Evolutionary conservation across 2,797 vertebrate species (phyloP), one percentile per base, ranked within the genome.

Genomic region (Erithacus rubecula): DNA sequence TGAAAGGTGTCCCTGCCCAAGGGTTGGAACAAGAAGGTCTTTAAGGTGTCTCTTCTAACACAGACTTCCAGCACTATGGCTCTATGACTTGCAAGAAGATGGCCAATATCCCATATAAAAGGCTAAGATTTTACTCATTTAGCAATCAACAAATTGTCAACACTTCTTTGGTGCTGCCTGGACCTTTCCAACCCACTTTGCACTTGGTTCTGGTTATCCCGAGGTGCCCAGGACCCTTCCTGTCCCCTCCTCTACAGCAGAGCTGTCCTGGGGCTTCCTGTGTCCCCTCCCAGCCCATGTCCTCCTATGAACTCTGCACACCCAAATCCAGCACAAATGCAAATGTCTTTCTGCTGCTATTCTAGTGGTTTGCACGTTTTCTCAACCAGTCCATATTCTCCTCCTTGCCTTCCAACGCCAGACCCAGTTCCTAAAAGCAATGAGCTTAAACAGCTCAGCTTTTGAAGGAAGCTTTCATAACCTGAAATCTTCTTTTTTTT

Each of bases 191-290:
- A 27, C 5, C 5, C 6, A 12, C 11, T 51, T 60, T 71, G 36
- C 26, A 18, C 11, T 37, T 1, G 0, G 6, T 7, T 55, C 24
- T 34, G 20, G 16, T 60, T 20, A 60, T 23, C 36, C 8, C 0
- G 0, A 65, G 16, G 47, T 52, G 43, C 6, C 6, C 39, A 30
- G 47, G 41, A 79, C 39, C 3, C 30, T 36, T 69, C 10, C 53
- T 47, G 21, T n/a, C n/a, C 23, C 49, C 51, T 69, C 34, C 26
- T 70, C 20, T 9, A 1, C 6, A 52, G 12, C 32, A 39, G 10
- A 22, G 23, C 10, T 77, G 26, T 15, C 16, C 83, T 72, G 59
- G 83, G 10, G 4, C 76, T 30, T 23, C 18, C 32, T 44, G 24
- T 24, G 32, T 16, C 15, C 55, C 4, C 5, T 85, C 55, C 32